Evolutionary conservation across 2,888 invertebrate genomes (phyloP), one percentile per base, ranked within the genome.

Genomic region (Lasioglossum vierecki): DNA sequence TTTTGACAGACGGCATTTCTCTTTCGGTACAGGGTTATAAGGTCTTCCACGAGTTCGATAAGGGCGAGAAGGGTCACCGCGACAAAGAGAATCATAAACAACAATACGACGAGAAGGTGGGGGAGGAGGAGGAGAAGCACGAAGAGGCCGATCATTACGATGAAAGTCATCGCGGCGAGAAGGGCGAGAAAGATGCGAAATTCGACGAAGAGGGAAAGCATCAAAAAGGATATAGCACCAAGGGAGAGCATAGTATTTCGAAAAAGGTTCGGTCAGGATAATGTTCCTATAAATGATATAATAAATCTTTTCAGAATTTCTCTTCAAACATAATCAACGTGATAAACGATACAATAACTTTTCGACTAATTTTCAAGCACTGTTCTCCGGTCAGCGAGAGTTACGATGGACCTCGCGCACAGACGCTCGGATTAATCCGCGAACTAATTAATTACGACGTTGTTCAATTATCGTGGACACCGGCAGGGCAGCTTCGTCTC

Each of bases 221-320:
- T 89, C 96, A 96, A 11, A 97, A 97, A 93, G 97, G 97, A 0
- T 97, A 97, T 94, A 97, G 96, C 93, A 97, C 97, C 0, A 97
- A 97, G 93, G 97, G 97, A 2, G 97, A 96, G 91, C 97, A 97
- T 92, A 97, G 97, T 91, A 96, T 97, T 72, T 97, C 97, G 93
- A 97, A 97, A 92, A 97, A 97, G 91, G 95, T 92, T 15, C 46
- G 15, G 15, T 5, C 0, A 46, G 15, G 15, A 46, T 15, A 46
- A 46, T 15, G 15, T 15, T 46, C 4, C 4, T 4, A 8, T 53
- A 53, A 22, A 53, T 18, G 5, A 49, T 49, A 49, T 49, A 2
- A 46, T 46, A 49, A 46, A 46, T 15, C 1, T 18, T 18, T 49
- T 46, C 0, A 46, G 22, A 22, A 22, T 49, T 49, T 18, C 18